A percentile compares a stretch with the other conserved stretches of the same genome.
phyloP scores from a whole-genome alignment of 1,140 invertebrate genomes.

The Drosophila burlai region DNA sequence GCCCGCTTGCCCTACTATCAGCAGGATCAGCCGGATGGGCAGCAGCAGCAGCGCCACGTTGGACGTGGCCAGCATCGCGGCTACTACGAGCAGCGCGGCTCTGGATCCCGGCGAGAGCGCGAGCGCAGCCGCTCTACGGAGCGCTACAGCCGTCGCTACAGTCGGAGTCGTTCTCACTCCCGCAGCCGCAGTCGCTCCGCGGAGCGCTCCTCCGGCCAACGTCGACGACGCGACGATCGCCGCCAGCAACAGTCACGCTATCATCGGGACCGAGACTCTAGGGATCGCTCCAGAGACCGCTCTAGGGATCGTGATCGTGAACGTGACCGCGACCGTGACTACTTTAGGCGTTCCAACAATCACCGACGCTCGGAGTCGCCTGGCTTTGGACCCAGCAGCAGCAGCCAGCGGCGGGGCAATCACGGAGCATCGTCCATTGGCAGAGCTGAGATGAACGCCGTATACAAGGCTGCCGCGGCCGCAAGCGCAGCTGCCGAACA shows the following conservation, averaged over 20 bases:
- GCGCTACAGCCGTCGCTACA: conserved; percentile 52
- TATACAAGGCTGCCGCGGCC: conserved; percentile 18
- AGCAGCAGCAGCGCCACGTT: conserved; percentile 40
- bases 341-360: conserved; percentile 40
- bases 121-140: conserved; percentile 48
- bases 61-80: conserved; percentile 43
- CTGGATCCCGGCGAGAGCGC: conserved; percentile 44
- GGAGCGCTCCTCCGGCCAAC: conserved; percentile 44
- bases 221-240: conserved; percentile 33
- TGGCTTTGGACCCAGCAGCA: conserved; percentile 19
- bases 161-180: conserved; percentile 49
- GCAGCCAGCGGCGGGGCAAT: conserved; percentile 21
- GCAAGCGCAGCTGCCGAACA: conserved; percentile 8
- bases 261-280: conserved; percentile 40
- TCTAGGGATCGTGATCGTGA: conserved; percentile 53
- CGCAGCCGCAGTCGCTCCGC: conserved; percentile 45
- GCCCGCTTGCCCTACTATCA: conserved; percentile 70
- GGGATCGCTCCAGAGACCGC: conserved; percentile 47
- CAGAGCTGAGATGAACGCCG: conserved; percentile 8
- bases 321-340: conserved; percentile 28
- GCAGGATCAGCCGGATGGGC: conserved; percentile 31
- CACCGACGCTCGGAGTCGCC: conserved; percentile 49
- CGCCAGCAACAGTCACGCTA: conserved; percentile 36
- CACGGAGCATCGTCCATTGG: background rate
- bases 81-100: conserved; percentile 40